Base-by-base conservation (phyloP, 2,888 invertebrate genomes). In the Sympetrum striolatum region DNA sequence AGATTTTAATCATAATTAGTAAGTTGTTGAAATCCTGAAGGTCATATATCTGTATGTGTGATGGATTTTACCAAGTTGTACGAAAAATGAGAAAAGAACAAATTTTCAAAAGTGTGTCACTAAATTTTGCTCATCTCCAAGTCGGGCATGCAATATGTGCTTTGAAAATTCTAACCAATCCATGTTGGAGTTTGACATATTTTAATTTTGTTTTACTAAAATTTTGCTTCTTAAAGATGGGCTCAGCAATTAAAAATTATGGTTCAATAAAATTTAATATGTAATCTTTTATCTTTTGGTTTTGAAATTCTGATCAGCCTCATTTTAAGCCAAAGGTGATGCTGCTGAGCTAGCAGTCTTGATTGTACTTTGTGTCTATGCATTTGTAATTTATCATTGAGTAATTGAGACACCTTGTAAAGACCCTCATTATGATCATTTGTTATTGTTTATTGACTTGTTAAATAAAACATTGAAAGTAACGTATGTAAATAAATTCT, bases 381-480 rank as follows among this genome's bases (percentile, higher is more conserved):
- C 73, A 73, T 73, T 73, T 73, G 12, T 31, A 31, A 73, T 73
- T 73, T 73, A 31, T 73, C 73, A 73, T 73, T 15, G 53, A 53
- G 53, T 44, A 73, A 73, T 31, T 12, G 25, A 31, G 25, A 73
- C 6, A 73, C 73, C 73, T 31, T 73, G 73, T 73, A 73, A 31
- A 73, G 73, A 73, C 31, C 8, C 31, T 73, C n/a, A 35, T 58
- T 60, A 86, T 58, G 60, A 60, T 86, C 86, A 58, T 25, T 86
- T 86, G 60, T 86, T 86, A 86, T 86, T 37, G 86, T 86, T 86
- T 86, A 86, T 86, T 37, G 58, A 86, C 31, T 48, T 86, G 86
- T 86, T 86, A 64, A 86, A 64, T 86, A 60, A 86, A 64, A 86
- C n/a, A 58, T 60, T 86, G 15, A 37, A 64, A 60, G 64, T 35